A percentile compares a stretch with the other conserved stretches of the same genome.
Conservation (phyloP, 2,888 invertebrate genomes). For the Augochlorella aurata region DNA sequence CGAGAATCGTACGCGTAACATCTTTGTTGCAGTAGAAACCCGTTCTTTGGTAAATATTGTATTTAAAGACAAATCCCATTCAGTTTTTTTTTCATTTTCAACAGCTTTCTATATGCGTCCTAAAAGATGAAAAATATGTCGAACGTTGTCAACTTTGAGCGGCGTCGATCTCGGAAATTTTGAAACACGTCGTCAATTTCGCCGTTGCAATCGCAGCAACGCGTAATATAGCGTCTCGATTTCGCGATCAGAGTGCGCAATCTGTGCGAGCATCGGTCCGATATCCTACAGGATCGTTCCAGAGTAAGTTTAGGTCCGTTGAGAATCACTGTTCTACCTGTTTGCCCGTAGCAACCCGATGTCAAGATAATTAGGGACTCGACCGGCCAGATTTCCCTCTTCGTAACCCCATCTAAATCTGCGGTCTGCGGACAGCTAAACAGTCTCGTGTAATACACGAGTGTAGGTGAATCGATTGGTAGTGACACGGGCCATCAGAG, state of each 20-base stretch:
- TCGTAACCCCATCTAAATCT: conserved; percentile 70
- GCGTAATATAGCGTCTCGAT: not conserved
- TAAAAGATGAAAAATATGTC: too few relatives aligned
- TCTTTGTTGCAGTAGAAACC: too few relatives aligned
- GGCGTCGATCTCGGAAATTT: not conserved
- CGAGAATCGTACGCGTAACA: too few relatives aligned
- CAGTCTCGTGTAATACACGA: conserved; percentile 63
- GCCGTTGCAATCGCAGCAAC: not conserved
- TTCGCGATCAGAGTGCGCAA: not conserved
- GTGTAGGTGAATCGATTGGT: conserved; percentile 57
- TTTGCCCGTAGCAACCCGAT: conserved; percentile 56
- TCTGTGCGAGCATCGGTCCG: not conserved
- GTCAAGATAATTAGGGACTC: conserved; percentile 69
- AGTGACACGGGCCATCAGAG: conserved; percentile 58
- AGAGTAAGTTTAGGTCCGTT: conserved; percentile 17
- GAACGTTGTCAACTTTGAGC: not conserved
- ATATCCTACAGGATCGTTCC: not conserved
- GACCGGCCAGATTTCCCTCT: conserved; percentile 65
- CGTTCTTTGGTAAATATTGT: too few relatives aligned
- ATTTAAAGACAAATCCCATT: too few relatives aligned
- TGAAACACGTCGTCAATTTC: not conserved
- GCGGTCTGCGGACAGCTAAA: conserved; percentile 62
- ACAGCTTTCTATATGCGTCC: too few relatives aligned
- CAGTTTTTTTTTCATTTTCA: too few relatives aligned
- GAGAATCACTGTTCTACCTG: conserved; percentile 68